Evolutionary conservation across 2,113 vertebrate genomes (phyloP).

Genomic region (Alethe diademata): DNA sequence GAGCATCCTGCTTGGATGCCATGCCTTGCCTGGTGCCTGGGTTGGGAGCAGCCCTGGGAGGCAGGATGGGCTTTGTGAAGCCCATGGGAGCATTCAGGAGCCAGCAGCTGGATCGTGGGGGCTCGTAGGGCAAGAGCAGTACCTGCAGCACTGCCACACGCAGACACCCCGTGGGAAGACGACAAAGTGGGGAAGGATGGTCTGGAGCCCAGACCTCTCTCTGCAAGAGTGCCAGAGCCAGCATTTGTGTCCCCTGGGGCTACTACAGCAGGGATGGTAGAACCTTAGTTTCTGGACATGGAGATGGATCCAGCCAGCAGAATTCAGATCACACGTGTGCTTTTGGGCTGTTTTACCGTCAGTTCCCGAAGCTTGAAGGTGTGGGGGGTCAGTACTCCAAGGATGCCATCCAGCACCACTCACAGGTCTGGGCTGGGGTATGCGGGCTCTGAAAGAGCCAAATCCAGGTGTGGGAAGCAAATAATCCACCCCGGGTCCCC

Average conservation of each 20-base stretch:
- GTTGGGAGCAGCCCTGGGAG: not conserved
- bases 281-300: not conserved
- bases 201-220: not conserved
- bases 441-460: accelerated
- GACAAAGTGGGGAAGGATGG: not conserved
- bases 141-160: accelerated
- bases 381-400: no score
- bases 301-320: not conserved
- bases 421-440: not conserved
- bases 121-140: not conserved
- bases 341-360: not conserved
- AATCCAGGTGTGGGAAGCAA: not conserved
- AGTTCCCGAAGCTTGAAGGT: not conserved
- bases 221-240: not conserved
- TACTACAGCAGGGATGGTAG: not conserved
- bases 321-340: accelerated
- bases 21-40: not conserved
- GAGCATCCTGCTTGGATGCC: not conserved
- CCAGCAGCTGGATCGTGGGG: not conserved
- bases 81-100: accelerated
- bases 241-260: not conserved
- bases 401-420: not conserved
- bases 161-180: not conserved
- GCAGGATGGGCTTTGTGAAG: not conserved
- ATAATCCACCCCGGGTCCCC: not conserved